phyloP scores from a whole-genome alignment of 1,140 invertebrate genomes.

The Caenorhabditis inopinata region DNA sequence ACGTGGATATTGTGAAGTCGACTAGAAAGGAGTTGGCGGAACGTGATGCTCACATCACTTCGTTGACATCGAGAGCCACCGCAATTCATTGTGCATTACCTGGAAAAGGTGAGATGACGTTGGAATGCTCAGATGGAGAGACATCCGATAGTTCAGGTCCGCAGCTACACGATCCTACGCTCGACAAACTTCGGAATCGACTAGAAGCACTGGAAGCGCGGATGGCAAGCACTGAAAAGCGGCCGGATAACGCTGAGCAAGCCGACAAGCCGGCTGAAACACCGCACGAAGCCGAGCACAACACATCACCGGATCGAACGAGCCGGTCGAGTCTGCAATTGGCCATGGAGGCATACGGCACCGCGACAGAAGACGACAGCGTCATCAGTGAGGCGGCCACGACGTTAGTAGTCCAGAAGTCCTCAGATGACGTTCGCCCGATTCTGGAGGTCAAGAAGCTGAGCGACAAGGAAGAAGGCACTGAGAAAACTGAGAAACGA shows the following conservation, averaged over 20 bases:
- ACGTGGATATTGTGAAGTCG: slow-evolving; percentile 38
- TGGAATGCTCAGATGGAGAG: not conserved
- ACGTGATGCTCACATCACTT: slow-evolving; percentile 46
- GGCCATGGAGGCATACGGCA: slow-evolving; percentile 59
- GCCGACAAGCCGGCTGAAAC: not conserved
- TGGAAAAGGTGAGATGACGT: not conserved
- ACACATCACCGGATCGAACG: not conserved
- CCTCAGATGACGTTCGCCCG: not conserved
- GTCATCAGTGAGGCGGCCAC: slow-evolving; percentile 42
- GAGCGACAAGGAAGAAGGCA: not conserved
- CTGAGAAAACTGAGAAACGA: not conserved
- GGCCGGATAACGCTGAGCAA: not conserved
- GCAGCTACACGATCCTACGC: not conserved
- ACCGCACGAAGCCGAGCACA: not conserved
- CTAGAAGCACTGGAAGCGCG: not conserved
- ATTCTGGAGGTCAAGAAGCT: not conserved
- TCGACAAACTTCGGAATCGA: not conserved
- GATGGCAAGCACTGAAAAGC: not conserved
- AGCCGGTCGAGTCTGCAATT: slow-evolving; percentile 33
- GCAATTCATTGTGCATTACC: slow-evolving; percentile 54
- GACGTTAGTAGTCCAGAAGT: not conserved
- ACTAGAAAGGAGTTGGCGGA: slow-evolving; percentile 54
- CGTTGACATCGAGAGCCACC: slow-evolving; percentile 44
- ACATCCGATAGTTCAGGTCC: not conserved
- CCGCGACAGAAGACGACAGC: slow-evolving; percentile 27